Evolutionary conservation across 2,113 vertebrate species (phyloP), one percentile per base, ranked within the genome.

Genomic region (Egretta garzetta): DNA sequence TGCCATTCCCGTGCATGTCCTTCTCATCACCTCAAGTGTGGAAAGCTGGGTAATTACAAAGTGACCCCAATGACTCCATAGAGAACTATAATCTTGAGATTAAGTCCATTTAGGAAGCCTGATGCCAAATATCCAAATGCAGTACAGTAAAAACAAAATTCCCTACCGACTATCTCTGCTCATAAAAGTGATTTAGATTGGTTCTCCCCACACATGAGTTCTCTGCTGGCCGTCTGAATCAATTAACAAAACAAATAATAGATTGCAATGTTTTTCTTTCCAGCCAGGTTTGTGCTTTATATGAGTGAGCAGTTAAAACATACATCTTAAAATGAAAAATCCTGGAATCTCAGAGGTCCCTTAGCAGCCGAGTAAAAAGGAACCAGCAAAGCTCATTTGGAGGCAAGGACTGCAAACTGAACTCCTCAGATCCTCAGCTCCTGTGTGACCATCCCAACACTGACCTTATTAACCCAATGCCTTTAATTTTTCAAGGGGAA

Each of bases 131-230:
- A 97, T 81, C 63, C 80, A 86, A 89, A 76, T 77, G 53, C 62
- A 90, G 71, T 49, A 66, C 55, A 89, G 75, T 92, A 95, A 95
- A 95, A 96, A 14, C 55, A 75, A 96, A 96, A 97, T 96, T 91
- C 91, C 92, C 85, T 43, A 52, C 62, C 3, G 70, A 85, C 68
- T 87, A 86, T 92, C 93, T 94, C 58, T 92, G 87, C 88, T 90
- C 87, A 91, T 97, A 94, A 97, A 97, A 97, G 70, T 96, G 92
- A 95, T 97, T 97, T 97, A 94, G 76, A 60, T 83, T 89, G 55
- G 47, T 96, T 92, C 82, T 82, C 87, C 55, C 76, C 43, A 37
- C 16, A 70, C 82, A 22, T 55, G 47, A 76, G 80, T 32, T 93
- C 91, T 95, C 83, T 94, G 86, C 60, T 91, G 68, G 91, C 64